These are phyloP conservation scores for Enteromius mattozi DNA, from an alignment of 2,797 vertebrate genomes.

Conservation along the genomic window DNA sequence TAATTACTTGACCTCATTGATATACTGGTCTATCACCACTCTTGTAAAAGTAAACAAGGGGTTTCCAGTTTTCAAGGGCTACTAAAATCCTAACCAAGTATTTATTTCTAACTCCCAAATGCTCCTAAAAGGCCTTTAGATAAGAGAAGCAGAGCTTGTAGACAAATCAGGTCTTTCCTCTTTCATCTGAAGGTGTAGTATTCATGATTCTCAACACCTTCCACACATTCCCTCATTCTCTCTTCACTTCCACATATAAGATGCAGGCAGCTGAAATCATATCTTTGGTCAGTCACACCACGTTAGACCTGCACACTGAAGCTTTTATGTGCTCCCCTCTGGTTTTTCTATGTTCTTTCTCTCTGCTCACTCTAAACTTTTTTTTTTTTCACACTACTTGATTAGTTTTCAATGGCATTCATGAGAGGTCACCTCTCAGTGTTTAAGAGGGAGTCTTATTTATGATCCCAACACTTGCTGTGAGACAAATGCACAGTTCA, in stretches of 20 bases:
- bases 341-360: slow-evolving; percentile 42
- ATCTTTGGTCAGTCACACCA: slow-evolving; percentile 23
- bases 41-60: neutral
- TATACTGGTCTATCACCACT: neutral
- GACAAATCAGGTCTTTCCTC: slow-evolving; percentile 72
- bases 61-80: neutral
- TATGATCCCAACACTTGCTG: slow-evolving; percentile 48
- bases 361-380: slow-evolving; percentile 16
- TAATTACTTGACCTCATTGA: neutral
- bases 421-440: slow-evolving; percentile 49
- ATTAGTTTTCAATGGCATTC: slow-evolving; percentile 41
- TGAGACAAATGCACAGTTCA: slow-evolving; percentile 33
- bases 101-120: neutral
- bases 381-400: slow-evolving; percentile 8
- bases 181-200: slow-evolving; percentile 56
- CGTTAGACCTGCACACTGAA: slow-evolving; percentile 23
- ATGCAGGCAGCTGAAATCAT: neutral
- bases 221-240: slow-evolving; percentile 6
- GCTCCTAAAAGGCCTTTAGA: neutral
- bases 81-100: neutral
- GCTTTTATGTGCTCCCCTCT: slow-evolving; percentile 2
- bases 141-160: slow-evolving; percentile 62
- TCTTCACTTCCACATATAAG: neutral
- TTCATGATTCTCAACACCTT: slow-evolving; percentile 66
- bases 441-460: slow-evolving; percentile 52